phyloP scores from a whole-genome alignment of 2,888 invertebrate genomes.

The Philaethria dido region DNA sequence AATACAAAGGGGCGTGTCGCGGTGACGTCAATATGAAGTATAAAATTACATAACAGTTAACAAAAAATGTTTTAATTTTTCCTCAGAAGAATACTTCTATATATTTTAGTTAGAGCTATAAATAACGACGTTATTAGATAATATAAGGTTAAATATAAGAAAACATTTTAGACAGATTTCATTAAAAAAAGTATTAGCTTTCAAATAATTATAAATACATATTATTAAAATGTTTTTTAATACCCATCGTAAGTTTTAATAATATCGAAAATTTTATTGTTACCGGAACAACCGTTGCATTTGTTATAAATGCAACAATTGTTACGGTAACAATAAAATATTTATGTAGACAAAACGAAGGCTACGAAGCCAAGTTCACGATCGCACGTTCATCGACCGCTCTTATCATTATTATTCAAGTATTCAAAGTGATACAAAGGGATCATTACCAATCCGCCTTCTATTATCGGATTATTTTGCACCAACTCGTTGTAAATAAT shows the following conservation, averaged over 20 bases:
- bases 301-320: constrained; percentile 26
- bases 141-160: no score
- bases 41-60: no score
- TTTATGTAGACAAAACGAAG: constrained; percentile 59
- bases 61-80: no score
- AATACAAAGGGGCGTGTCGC: no score
- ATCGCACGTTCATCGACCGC: constrained; percentile 71
- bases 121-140: no score
- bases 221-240: not conserved
- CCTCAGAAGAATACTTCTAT: no score
- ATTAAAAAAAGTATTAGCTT: not conserved
- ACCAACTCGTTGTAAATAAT: constrained; percentile 33
- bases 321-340: constrained; percentile 58
- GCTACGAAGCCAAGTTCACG: constrained; percentile 75
- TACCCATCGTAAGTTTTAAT: not conserved
- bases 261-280: constrained; percentile 1
- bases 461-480: constrained; percentile 37
- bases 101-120: no score
- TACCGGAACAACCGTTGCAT: not conserved
- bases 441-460: constrained; percentile 44
- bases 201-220: not conserved
- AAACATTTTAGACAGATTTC: no score
- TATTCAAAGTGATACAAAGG: constrained; percentile 66
- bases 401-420: constrained; percentile 60
- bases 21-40: no score